These are phyloP conservation scores for Harpegnathos saltator DNA, from an alignment of 1,140 invertebrate species.

Conservation along the genomic window DNA sequence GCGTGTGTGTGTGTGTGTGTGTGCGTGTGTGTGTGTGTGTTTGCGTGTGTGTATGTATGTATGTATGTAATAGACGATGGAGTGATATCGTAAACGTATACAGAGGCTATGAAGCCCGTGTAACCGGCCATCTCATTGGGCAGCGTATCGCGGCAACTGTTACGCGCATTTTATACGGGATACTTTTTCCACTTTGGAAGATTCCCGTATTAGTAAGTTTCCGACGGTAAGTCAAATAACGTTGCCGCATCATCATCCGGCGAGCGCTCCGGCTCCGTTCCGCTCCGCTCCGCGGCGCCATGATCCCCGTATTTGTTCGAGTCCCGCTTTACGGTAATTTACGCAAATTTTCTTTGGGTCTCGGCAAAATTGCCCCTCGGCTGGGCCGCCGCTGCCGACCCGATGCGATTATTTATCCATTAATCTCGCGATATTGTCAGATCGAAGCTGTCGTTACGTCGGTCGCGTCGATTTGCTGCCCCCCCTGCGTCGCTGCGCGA, in stretches of 20 bases:
- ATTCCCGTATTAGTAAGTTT: conserved; percentile 24
- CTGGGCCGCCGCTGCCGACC: neutral
- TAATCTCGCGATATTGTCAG: conserved; percentile 36
- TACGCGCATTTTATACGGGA: conserved; percentile 48
- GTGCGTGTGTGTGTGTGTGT: neutral
- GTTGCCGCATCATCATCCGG: neutral
- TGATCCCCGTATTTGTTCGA: neutral
- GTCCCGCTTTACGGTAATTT: conserved; percentile 18
- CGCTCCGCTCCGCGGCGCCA: too few relatives aligned
- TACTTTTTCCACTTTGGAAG: conserved; percentile 32
- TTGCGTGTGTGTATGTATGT: neutral
- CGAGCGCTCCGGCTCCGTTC: neutral
- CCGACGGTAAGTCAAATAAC: conserved; percentile 20
- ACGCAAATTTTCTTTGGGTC: conserved; percentile 15
- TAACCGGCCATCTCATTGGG: conserved; percentile 70
- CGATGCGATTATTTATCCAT: conserved; percentile 36
- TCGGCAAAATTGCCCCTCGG: conserved; percentile 2
- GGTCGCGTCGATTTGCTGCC: conserved; percentile 13
- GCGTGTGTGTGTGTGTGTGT: neutral
- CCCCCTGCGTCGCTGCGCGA: neutral
- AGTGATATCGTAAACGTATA: conserved; percentile 68
- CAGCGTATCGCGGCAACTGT: conserved; percentile 54
- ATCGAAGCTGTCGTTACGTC: neutral
- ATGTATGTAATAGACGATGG: conserved; percentile 47
- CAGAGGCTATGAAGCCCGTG: conserved; percentile 63